A percentile compares a stretch with the other conserved stretches of the same genome.
These are phyloP conservation scores for Sminthurinus signatus DNA, from an alignment of 1,140 invertebrate species.

Conservation along the genomic window DNA sequence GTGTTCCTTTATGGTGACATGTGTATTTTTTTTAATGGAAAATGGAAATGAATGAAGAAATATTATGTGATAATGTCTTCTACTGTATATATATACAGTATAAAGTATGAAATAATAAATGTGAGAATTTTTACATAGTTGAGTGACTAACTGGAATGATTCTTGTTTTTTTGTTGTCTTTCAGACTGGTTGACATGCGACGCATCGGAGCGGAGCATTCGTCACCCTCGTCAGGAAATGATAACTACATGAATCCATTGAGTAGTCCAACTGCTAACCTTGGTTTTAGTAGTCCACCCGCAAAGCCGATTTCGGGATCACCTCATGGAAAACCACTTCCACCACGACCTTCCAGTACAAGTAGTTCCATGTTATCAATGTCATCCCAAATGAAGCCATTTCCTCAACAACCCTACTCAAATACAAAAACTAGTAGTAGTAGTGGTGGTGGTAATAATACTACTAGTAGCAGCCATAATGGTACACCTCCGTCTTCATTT, in stretches of 20 bases:
- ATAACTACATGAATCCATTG: conserved; percentile 1
- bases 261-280: conserved; percentile 9
- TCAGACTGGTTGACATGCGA: conserved; percentile 43
- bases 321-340: conserved; percentile 32
- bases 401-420: conserved; percentile 2
- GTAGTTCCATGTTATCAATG: conserved; percentile 17
- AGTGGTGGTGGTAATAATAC: conserved; percentile 11
- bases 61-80: too few species aligned
- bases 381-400: conserved; percentile 24
- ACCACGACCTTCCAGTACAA: conserved; percentile 31
- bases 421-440: background rate
- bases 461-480: too few species aligned
- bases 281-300: conserved; percentile 20
- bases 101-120: too few species aligned
- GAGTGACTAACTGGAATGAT: too few species aligned
- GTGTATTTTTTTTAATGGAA: too few species aligned
- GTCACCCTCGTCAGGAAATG: conserved; percentile 6
- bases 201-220: conserved; percentile 37
- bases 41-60: too few species aligned
- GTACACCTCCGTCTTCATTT: conserved; percentile 9
- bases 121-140: too few species aligned
- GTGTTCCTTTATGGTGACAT: too few species aligned
- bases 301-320: conserved; percentile 22
- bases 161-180: conserved; percentile 10
- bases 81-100: too few species aligned